These are phyloP conservation scores for Cacoxenus indagator DNA, from an alignment of 2,888 invertebrate species.

Conservation along the genomic window DNA sequence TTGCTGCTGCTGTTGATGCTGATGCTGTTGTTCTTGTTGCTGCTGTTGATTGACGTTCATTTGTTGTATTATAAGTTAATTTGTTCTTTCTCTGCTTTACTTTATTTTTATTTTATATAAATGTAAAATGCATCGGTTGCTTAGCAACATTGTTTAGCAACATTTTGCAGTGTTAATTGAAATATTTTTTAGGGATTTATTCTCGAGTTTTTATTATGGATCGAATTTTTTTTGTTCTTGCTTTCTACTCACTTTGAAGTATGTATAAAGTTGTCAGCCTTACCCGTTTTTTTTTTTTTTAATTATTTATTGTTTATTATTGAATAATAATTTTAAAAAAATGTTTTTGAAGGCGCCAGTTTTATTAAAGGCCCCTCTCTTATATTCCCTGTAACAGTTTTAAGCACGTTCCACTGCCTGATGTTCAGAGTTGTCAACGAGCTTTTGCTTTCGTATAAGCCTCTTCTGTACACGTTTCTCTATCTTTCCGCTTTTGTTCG, in stretches of 20 bases:
- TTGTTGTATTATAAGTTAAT: not conserved
- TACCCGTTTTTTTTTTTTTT: no score
- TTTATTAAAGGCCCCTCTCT: not conserved
- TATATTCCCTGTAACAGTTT: not conserved
- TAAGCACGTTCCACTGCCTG: not conserved
- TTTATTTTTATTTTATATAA: conserved; percentile 13
- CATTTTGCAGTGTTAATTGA: not conserved
- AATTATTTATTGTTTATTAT: no score
- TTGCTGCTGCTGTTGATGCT: conserved; percentile 26
- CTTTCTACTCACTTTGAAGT: no score
- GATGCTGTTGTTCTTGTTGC: conserved; percentile 26
- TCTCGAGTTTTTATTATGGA: not conserved
- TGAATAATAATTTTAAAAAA: no score
- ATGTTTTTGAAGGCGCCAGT: no score
- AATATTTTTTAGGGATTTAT: not conserved
- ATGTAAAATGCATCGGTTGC: not conserved
- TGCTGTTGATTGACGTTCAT: conserved; percentile 34
- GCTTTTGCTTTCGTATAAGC: not conserved
- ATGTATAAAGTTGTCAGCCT: no score
- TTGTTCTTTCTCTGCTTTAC: not conserved
- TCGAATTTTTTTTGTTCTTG: not conserved
- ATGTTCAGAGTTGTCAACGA: not conserved
- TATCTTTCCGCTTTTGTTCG: not conserved
- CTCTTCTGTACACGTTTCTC: not conserved
- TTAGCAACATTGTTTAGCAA: not conserved